Conservation (phyloP, 2,797 vertebrate genomes). For the Peromyscus nudipes region DNA sequence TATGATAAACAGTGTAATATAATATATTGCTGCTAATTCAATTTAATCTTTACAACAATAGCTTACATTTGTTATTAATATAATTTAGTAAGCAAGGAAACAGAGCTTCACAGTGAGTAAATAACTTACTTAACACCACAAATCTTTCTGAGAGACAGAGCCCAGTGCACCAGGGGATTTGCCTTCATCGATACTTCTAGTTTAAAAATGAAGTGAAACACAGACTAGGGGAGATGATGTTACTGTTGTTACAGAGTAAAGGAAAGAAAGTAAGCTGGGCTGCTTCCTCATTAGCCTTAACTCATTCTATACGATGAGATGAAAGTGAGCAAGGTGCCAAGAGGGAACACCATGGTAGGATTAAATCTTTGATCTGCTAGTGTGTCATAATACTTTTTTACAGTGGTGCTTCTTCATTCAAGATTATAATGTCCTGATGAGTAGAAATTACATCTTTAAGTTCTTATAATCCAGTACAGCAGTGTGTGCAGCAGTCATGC, state of each 20-base stretch:
- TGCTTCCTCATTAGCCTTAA: neutral
- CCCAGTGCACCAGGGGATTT: fast-evolving
- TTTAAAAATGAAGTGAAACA: neutral
- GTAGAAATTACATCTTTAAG: neutral
- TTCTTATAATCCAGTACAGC: neutral
- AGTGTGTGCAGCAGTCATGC: neutral
- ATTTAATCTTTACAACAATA: neutral
- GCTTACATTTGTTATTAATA: neutral
- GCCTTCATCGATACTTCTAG: neutral
- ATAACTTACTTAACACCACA: neutral
- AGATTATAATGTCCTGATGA: neutral
- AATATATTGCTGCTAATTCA: neutral
- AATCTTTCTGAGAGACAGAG: neutral
- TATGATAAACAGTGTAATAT: neutral
- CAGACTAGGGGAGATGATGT: neutral
- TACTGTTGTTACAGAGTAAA: neutral
- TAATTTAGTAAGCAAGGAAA: neutral
- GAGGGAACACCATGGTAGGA: neutral
- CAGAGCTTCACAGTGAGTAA: neutral
- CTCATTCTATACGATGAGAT: neutral
- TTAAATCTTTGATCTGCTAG: neutral
- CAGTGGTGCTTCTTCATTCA: neutral
- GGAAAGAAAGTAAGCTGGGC: neutral
- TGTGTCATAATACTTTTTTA: neutral
- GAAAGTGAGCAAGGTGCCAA: neutral